These are phyloP conservation scores for Scolopax mira DNA, from an alignment of 2,113 vertebrate species.

Conservation along the genomic window DNA sequence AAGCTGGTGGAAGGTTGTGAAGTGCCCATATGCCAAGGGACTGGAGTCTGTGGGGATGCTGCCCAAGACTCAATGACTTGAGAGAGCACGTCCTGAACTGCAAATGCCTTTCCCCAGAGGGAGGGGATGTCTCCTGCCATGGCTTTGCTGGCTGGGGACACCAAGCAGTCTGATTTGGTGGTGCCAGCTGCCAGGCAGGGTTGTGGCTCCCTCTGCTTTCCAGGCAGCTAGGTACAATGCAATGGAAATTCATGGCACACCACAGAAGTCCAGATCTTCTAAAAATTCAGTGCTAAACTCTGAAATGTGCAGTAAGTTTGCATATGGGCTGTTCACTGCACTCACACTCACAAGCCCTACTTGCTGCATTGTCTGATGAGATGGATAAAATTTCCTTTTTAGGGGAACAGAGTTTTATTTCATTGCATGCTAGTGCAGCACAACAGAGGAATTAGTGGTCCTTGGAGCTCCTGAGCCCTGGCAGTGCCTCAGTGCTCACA, in stretches of 20 bases:
- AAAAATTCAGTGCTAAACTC: not conserved
- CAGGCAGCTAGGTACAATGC: not conserved
- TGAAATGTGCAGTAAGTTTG: not conserved
- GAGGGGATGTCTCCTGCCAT: not conserved
- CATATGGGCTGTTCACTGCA: not conserved
- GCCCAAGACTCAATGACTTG: accelerated
- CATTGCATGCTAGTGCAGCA: not conserved
- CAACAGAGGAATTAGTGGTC: not conserved
- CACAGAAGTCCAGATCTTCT: accelerated
- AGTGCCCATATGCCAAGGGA: not conserved
- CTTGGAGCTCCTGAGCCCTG: not conserved
- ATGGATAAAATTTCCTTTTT: not conserved
- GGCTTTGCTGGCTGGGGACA: not conserved
- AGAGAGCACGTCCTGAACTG: not conserved
- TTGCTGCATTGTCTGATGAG: not conserved
- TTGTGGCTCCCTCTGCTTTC: not conserved
- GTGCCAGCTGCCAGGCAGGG: not conserved
- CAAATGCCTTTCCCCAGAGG: not conserved
- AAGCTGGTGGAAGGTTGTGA: not conserved
- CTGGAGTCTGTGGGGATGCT: not conserved
- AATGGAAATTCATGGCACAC: not conserved
- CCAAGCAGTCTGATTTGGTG: accelerated
- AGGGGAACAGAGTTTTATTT: not conserved
- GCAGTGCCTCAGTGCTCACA: accelerated
- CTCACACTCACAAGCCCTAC: not conserved